Base-by-base conservation (phyloP, 2,797 vertebrate genomes). In the Gallirallus australis region DNA sequence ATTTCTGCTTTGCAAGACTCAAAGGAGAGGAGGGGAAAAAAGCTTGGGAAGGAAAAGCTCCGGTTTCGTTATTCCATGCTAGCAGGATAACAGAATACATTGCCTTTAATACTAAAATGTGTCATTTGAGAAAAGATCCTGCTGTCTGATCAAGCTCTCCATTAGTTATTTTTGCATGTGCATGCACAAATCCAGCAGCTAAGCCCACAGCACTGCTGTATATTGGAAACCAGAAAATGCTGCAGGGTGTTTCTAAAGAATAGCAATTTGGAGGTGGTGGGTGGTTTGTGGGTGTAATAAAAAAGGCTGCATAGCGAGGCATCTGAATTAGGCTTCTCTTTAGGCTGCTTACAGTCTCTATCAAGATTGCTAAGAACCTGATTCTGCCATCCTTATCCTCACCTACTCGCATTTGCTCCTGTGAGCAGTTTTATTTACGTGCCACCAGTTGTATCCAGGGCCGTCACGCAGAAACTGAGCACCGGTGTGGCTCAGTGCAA, bases 231-330 rank as follows among this genome's bases (percentile, higher is more conserved):
- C 81, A 89, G 91, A 94, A 97, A 97, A 88, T 94, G 93, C 94
- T 95, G 89, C 95, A 95, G 96, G 93, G 91, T 90, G 77, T 94
- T 97, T 95, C 89, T 88, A 78, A 97, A 97, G 96, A 97, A 95
- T 60, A 92, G 95, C 95, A 95, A 84, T 97, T 95, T 95, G 77
- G 79, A 94, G 84, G 52, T 90, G 91, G 91, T 85, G 90, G 95
- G 97, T 94, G 95, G 90, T 90, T 97, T 95, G 97, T 97, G 96
- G 96, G 95, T 96, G 84, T 97, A 93, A 97, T 97, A 94, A 96
- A 95, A 94, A 94, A 93, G 95, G 73, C 89, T 86, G 68, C 81
- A 88, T 94, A 92, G 53, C 0, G 28, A 97, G 86, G 86, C 57
- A 93, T 96, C 92, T 91, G 93, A 97, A 96, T 95, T 96, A 95